These are phyloP conservation scores for Tenthredo notha DNA, from an alignment of 2,888 invertebrate genomes.

Conservation along the genomic window DNA sequence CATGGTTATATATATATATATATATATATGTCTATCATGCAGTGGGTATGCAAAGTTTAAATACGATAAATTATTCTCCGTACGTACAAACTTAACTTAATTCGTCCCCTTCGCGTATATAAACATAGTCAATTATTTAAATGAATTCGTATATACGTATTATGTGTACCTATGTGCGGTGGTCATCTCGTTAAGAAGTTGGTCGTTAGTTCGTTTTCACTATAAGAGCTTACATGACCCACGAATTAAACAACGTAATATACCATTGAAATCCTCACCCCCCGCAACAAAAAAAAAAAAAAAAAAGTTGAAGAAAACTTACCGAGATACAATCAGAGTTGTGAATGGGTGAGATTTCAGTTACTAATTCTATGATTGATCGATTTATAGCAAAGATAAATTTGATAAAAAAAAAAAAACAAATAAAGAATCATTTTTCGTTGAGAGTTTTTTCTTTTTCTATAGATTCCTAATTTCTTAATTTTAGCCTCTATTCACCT, in stretches of 20 bases:
- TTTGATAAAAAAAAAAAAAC: not conserved
- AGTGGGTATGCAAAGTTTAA: not conserved
- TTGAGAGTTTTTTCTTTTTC: not conserved
- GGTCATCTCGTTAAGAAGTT: constrained; percentile 53
- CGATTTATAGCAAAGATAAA: too few species aligned
- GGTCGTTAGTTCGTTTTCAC: constrained; percentile 39
- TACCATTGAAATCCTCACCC: not conserved
- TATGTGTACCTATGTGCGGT: not conserved
- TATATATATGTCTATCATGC: not conserved
- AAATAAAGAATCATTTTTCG: not conserved
- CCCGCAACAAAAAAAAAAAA: not conserved
- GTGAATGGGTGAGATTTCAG: not conserved
- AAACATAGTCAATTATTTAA: constrained; percentile 53
- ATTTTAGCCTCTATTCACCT: too few species aligned
- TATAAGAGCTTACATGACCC: constrained; percentile 2
- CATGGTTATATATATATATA: not conserved
- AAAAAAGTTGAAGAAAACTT: not conserved
- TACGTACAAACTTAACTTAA: constrained; percentile 75
- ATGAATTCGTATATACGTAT: constrained; percentile 15
- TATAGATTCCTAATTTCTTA: not conserved
- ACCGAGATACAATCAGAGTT: not conserved
- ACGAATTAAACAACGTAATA: not conserved
- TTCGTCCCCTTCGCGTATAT: constrained; percentile 58
- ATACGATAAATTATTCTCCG: constrained; percentile 76
- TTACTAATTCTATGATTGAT: not conserved